Conservation (phyloP, 2,888 invertebrate species). For the Sarcophaga rosellei region DNA sequence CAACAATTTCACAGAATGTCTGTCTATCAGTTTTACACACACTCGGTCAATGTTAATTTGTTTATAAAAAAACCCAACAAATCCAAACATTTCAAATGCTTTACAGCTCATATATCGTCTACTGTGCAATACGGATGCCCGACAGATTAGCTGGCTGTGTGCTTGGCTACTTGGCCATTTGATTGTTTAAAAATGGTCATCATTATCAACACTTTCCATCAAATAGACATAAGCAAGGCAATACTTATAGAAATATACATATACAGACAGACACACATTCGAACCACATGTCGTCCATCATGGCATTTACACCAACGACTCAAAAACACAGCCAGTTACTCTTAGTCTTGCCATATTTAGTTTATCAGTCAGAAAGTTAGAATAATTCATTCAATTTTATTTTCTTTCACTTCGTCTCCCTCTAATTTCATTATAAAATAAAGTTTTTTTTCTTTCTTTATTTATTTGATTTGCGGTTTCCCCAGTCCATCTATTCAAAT, state of each 20-base stretch:
- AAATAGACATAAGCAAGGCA: neutral
- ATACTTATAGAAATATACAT: neutral
- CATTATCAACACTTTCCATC: conserved; percentile 56
- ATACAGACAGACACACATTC: neutral
- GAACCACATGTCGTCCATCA: conserved; percentile 20
- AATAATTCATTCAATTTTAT: conserved; percentile 41
- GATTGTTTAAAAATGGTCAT: conserved; percentile 51
- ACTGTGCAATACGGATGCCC: neutral
- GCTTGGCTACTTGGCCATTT: conserved; percentile 37
- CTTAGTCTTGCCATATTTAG: conserved; percentile 30
- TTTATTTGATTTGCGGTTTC: conserved; percentile 61
- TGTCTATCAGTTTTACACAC: conserved; percentile 31
- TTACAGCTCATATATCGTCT: neutral
- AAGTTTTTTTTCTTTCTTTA: conserved; percentile 43
- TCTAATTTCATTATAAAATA: conserved; percentile 31
- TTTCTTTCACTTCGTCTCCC: neutral
- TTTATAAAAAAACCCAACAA: conserved; percentile 54
- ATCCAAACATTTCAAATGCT: neutral
- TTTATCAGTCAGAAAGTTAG: conserved; percentile 31
- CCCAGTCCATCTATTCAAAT: neutral
- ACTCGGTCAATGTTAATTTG: conserved; percentile 68
- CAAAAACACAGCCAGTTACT: neutral
- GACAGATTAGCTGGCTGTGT: conserved; percentile 33
- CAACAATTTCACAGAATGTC: neutral
- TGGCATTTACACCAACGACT: conserved; percentile 35